Base-by-base conservation (phyloP, 1,140 invertebrate genomes). In the Acyrthosiphon pisum region DNA sequence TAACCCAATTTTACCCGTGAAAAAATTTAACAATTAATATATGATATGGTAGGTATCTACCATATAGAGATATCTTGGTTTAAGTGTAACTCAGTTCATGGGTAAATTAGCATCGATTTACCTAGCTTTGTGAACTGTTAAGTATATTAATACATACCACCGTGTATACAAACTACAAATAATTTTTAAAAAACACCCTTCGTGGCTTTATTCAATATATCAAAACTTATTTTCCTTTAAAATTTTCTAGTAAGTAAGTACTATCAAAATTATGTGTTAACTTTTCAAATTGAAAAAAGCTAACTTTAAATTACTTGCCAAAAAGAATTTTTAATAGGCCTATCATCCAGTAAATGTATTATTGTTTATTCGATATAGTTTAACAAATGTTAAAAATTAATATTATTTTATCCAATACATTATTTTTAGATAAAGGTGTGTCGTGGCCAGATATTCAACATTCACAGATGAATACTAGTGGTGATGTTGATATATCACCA, bases 401-500 rank as follows among this genome's bases (percentile, higher is more conserved):
- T 76, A 76, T 76, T 35, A 20, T 53, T 76, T 18, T n/a, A 18
- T 76, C n/a, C 14, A 76, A 76, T 76, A 68, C 11, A 30, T n/a
- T 8, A 44, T 41, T 84, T 93, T 56, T 26, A 93, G 91, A 93
- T 53, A 93, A 93, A 86, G 91, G 91, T 18, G 76, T 93, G 11
- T 93, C 91, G 60, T 93, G 91, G 91, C 91, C 91, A 44, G 81
- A 93, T 30, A 84, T 53, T 41, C 91, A 56, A 41, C 76, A 86
- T 50, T 86, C 91, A n/a, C 48, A 81, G 23, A 93, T 93, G 91
- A 93, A 93, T 56, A 41, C 91, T 53, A 93, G 48, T n/a, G 90
- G 68, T 37, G 50, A 93, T 41, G 48, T 93, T 6, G 48, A 83
- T 26, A 86, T 93, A 86, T 93, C 81, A 18, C 56, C 90, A n/a